Evolutionary conservation across 2,888 invertebrate species (phyloP).

Genomic region (Seira sanloemensis): DNA sequence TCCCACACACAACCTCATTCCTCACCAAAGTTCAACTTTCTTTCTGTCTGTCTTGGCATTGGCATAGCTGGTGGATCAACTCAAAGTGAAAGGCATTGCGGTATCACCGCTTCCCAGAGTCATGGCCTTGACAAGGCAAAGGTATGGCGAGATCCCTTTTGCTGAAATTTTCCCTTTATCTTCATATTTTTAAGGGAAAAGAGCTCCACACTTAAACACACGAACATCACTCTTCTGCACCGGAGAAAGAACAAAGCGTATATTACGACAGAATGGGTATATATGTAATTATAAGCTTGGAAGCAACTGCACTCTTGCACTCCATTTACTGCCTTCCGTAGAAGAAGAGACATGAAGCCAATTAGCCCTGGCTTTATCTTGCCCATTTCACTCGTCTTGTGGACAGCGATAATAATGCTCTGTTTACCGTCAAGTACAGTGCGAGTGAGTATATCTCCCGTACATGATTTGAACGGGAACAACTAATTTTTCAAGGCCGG

Average conservation of each 20-base stretch:
- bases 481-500: neutral
- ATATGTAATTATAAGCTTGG: no score
- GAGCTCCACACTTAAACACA: no score
- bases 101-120: no score
- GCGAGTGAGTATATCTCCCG: no score
- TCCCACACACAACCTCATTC: neutral
- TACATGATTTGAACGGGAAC: neutral
- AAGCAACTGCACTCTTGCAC: neutral
- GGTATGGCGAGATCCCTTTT: neutral
- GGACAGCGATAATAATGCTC: slow-evolving; percentile 36
- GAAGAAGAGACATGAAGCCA: slow-evolving; percentile 34
- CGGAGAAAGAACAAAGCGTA: no score
- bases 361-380: slow-evolving; percentile 40
- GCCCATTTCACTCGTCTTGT: neutral
- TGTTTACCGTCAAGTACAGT: neutral
- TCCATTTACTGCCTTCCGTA: neutral
- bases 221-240: no score
- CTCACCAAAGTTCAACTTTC: neutral
- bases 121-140: neutral
- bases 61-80: no score
- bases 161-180: neutral
- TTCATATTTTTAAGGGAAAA: neutral
- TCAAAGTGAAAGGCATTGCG: no score
- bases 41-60: neutral
- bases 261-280: no score